Percentiles rank a stretch among this genome's conserved stretches.
Conservation (phyloP, 2,797 vertebrate genomes). For the Falco rusticolus region DNA sequence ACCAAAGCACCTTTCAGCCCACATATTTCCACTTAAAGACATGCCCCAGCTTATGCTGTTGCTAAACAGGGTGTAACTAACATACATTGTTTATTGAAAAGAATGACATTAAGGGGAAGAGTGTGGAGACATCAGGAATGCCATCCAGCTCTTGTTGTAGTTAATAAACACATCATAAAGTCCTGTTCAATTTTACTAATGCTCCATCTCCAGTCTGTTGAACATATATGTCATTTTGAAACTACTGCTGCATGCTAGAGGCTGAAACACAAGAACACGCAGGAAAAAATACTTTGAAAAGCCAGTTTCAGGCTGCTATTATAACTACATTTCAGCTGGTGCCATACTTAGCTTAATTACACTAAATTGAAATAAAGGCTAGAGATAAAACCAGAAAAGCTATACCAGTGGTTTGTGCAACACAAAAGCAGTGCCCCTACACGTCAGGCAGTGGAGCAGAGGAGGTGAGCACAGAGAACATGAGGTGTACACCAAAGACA, state of each 20-base stretch:
- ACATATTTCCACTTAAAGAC: background rate
- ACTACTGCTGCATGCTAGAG: background rate
- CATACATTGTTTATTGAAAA: background rate
- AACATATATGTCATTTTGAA: background rate
- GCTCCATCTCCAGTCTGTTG: background rate
- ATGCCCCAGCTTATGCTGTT: background rate
- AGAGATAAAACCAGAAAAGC: background rate
- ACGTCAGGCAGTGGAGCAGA: background rate
- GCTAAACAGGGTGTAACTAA: background rate
- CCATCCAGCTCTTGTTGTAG: background rate
- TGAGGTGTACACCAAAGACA: background rate
- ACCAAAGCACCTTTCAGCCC: background rate
- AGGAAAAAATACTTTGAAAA: background rate
- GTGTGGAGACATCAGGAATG: background rate
- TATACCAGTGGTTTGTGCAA: background rate
- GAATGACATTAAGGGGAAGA: background rate
- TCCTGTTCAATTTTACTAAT: background rate
- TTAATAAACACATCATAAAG: background rate
- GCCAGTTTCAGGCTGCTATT: background rate
- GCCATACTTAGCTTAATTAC: background rate
- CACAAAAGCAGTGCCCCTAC: background rate
- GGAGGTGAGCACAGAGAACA: background rate
- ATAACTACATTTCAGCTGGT: background rate
- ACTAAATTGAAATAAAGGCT: background rate
- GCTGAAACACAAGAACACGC: background rate